These are phyloP conservation scores for Aurelia sp. DNA, from an alignment of 30 jellyfish, hydroid and myxozoan species.

Conservation along the genomic window DNA sequence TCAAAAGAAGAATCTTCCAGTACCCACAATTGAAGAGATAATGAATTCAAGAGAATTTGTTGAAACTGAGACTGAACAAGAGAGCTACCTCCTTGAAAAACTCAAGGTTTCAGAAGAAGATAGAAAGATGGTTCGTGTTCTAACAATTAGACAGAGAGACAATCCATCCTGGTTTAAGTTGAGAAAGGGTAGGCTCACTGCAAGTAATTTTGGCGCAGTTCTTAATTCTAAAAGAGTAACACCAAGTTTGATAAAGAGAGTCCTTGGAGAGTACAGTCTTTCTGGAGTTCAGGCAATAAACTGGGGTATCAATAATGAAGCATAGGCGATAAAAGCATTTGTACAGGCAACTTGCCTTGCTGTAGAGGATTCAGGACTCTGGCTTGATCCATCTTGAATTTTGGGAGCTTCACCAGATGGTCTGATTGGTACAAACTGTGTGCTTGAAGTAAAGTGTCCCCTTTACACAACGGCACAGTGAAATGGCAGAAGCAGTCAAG, in stretches of 20 bases:
- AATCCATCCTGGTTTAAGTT: conserved; percentile 29
- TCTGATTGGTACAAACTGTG: not conserved
- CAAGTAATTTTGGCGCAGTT: conserved; percentile 28
- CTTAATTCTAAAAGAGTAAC: conserved; percentile 25
- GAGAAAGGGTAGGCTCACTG: conserved; percentile 39
- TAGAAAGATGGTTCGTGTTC: not conserved
- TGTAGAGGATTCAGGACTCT: not conserved
- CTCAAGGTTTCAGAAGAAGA: not conserved
- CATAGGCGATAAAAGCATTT: conserved; percentile 25
- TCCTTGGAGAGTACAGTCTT: conserved; percentile 11
- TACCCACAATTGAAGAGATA: not conserved
- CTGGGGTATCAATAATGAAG: conserved; percentile 47
- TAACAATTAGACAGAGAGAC: conserved; percentile 33
- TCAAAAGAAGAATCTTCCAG: not conserved
- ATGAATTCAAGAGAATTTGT: not conserved
- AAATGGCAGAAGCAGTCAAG: too few relatives aligned
- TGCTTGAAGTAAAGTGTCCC: conserved; percentile 54
- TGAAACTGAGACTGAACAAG: not conserved
- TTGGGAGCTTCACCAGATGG: conserved; percentile 3
- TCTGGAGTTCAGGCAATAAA: conserved; percentile 21
- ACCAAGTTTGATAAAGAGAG: not conserved
- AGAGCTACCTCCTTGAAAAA: not conserved
- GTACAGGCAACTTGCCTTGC: not conserved
- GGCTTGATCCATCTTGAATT: conserved; percentile 12
- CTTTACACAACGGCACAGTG: not conserved